Conservation (phyloP, 2,888 invertebrate species). For the Hyppa rectilinea region DNA sequence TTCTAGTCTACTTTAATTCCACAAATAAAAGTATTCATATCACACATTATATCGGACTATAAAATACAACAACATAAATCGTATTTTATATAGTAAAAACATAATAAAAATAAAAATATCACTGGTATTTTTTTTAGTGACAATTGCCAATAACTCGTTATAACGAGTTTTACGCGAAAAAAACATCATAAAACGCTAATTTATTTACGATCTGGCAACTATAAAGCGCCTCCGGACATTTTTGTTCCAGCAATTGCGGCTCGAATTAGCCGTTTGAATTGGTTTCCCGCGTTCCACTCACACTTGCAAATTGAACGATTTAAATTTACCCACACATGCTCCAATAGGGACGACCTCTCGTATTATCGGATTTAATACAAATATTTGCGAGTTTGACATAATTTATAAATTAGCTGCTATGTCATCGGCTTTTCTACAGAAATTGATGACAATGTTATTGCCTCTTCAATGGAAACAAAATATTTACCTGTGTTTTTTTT, state of each 20-base stretch:
- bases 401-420: constrained; percentile 15
- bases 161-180: constrained; percentile 71
- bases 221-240: constrained; percentile 71
- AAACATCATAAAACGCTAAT: constrained; percentile 72
- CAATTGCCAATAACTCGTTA: constrained; percentile 70
- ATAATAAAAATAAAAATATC: constrained; percentile 46
- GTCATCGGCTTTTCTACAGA: constrained; percentile 14
- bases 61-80: constrained; percentile 52
- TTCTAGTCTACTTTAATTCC: background rate
- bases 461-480: background rate
- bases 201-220: constrained; percentile 83
- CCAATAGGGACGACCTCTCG: constrained; percentile 53
- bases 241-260: constrained; percentile 74
- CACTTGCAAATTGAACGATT: constrained; percentile 74
- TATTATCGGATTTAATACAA: constrained; percentile 2
- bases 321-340: constrained; percentile 69
- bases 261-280: constrained; percentile 88
- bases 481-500: background rate
- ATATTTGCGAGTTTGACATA: background rate
- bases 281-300: constrained; percentile 78
- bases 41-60: constrained; percentile 33
- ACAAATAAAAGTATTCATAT: constrained; percentile 37
- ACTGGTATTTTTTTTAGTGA: constrained; percentile 52
- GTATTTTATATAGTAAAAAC: constrained; percentile 39
- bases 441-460: constrained; percentile 21